Evolutionary conservation across 2,888 invertebrate genomes (phyloP), one percentile per base, ranked within the genome.

Genomic region (Euplexia lucipara): DNA sequence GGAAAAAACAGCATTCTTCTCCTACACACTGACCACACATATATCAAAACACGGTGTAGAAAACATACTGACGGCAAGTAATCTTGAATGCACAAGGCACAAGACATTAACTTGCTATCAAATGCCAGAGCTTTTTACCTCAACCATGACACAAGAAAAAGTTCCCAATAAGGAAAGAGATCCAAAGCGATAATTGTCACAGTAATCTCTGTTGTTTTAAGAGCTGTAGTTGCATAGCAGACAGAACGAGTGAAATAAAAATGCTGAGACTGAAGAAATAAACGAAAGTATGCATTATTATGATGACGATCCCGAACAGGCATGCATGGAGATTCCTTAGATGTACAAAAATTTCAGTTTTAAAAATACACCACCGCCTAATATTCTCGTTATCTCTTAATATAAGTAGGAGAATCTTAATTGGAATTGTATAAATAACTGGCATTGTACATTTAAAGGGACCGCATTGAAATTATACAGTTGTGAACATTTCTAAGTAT

Each of bases 281-380:
- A 94, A 94, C 90, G 90, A 93, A 93, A 93, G 93, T 92, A 93
- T 93, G 92, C 94, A 94, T 94, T 94, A 93, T 93, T 92, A 90
- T 93, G 92, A 93, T 94, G 92, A 93, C 90, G 89, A 90, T 88
- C 90, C 86, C 70, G 84, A 84, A 92, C 83, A 79, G 81, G 79
- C 86, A 88, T 78, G 83, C 68, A 71, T 81, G 54, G 87, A 88
- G 86, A 82, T 75, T 76, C 73, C 60, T 79, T 69, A 56, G 52
- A 35, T 54, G 48, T 69, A 66, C 20, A 59, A 77, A 61, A 60
- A 64, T 62, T 71, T 78, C 39, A 49, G 56, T 68, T 49, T n/a
- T 45, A 30, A 42, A 69, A 64, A 62, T 64, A 63, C 39, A 64
- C 57, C 39, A 64, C 57, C 61, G 65, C 41, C 49, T 65, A 64